A percentile compares a stretch with the other conserved stretches of the same genome.
These are phyloP conservation scores for Scartelaos histophorus DNA, from an alignment of 2,113 vertebrate species.

Conservation along the genomic window DNA sequence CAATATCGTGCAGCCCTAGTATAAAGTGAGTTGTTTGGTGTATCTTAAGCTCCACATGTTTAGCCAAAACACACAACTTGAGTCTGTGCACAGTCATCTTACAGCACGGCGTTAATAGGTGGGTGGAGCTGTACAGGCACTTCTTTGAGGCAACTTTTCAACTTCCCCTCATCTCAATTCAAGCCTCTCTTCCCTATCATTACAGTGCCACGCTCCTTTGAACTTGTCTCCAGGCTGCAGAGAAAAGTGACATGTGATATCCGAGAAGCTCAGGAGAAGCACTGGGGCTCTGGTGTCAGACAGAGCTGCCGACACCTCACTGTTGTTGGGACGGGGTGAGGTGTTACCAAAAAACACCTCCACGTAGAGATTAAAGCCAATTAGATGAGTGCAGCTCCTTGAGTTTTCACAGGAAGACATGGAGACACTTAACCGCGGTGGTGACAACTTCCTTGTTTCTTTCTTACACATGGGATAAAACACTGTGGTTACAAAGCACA, in stretches of 20 bases:
- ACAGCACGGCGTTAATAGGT: conserved; percentile 52
- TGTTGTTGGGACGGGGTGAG: conserved; percentile 35
- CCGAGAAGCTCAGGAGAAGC: conserved; percentile 32
- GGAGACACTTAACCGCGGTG: conserved; percentile 13
- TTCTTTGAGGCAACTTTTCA: conserved; percentile 64
- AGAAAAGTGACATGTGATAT: conserved; percentile 56
- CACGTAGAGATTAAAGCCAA: conserved; percentile 44
- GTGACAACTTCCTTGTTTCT: conserved; percentile 17
- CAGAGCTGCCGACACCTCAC: conserved; percentile 43
- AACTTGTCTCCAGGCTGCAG: conserved; percentile 43
- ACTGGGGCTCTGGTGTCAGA: conserved; percentile 46
- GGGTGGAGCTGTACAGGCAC: conserved; percentile 31
- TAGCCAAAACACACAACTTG: conserved; percentile 51
- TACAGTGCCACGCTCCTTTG: conserved; percentile 55
- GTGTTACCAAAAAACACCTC: conserved; percentile 68
- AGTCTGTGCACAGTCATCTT: conserved; percentile 52
- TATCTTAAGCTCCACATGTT: conserved; percentile 52
- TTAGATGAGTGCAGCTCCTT: conserved; percentile 39
- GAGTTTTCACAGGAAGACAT: conserved; percentile 15
- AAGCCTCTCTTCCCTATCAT: conserved; percentile 58
- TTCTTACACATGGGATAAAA: conserved; percentile 12
- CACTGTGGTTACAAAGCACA: conserved; percentile 11
- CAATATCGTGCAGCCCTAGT: too few species aligned
- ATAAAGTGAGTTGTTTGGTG: too few species aligned
- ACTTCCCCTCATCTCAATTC: conserved; percentile 47